phyloP scores from a whole-genome alignment of 2,888 invertebrate species.

The Busseola fusca region DNA sequence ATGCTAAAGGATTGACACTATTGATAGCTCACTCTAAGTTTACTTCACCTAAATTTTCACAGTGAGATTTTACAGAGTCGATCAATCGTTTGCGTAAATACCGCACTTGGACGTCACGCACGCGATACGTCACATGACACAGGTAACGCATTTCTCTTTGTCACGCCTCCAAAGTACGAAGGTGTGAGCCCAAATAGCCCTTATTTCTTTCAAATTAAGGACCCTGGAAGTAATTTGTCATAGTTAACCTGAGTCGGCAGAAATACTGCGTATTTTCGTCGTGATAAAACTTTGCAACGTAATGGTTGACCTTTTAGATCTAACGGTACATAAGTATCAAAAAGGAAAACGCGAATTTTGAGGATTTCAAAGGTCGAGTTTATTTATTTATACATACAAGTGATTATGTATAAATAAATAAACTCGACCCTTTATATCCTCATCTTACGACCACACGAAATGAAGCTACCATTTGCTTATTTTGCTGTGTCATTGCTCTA shows the following conservation, averaged over 20 bases:
- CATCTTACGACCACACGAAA: neutral
- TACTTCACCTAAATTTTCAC: no score
- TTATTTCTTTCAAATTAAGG: slow-evolving; percentile 12
- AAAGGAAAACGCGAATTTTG: slow-evolving; percentile 5
- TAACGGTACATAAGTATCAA: neutral
- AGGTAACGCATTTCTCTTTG: neutral
- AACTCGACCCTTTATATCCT: no score
- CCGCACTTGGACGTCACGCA: neutral
- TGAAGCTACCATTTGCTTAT: neutral
- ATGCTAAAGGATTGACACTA: no score
- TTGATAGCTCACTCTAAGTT: no score
- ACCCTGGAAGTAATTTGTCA: slow-evolving; percentile 21
- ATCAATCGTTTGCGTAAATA: neutral
- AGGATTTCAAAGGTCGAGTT: neutral
- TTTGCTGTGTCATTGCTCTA: neutral
- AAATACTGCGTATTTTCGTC: neutral
- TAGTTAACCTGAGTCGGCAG: neutral
- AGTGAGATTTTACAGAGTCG: no score
- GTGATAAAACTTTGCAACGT: slow-evolving; percentile 7
- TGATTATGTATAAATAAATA: no score
- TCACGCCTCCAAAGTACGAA: neutral
- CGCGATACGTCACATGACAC: neutral
- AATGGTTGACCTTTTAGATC: slow-evolving; percentile 26
- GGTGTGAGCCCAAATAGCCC: neutral
- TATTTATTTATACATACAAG: neutral